These are phyloP conservation scores for Diarsia brunnea DNA, from an alignment of 2,888 invertebrate genomes.

Conservation along the genomic window DNA sequence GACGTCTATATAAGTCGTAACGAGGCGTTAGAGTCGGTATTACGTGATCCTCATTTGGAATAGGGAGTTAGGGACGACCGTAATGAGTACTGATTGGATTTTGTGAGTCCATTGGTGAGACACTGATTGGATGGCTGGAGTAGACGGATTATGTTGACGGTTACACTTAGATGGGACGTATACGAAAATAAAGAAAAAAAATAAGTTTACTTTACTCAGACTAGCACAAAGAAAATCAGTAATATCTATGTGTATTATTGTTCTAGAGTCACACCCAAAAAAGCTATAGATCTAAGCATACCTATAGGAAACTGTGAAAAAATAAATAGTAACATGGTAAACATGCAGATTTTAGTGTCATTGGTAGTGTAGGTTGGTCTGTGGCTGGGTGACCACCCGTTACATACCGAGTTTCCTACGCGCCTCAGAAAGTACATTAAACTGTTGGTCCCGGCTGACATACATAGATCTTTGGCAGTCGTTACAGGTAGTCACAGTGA, in stretches of 20 bases:
- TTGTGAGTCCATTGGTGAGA: not conserved
- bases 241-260: not conserved
- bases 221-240: not conserved
- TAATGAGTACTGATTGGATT: slow-evolving; percentile 50
- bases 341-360: not conserved
- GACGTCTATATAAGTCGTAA: slow-evolving; percentile 17
- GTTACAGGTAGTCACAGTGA: no score
- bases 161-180: not conserved
- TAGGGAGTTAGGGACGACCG: not conserved
- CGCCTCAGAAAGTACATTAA: no score
- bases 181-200: not conserved
- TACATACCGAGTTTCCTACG: no score
- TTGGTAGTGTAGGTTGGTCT: no score
- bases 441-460: no score
- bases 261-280: not conserved
- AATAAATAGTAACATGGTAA: not conserved
- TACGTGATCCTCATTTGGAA: slow-evolving; percentile 48
- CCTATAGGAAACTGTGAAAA: not conserved
- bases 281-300: not conserved
- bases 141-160: slow-evolving; percentile 7
- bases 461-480: no score
- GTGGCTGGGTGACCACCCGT: no score
- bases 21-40: slow-evolving; percentile 5
- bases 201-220: not conserved
- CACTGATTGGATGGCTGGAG: slow-evolving; percentile 29